Conservation (phyloP, 2,797 vertebrate species). For the Malacoraja senta region DNA sequence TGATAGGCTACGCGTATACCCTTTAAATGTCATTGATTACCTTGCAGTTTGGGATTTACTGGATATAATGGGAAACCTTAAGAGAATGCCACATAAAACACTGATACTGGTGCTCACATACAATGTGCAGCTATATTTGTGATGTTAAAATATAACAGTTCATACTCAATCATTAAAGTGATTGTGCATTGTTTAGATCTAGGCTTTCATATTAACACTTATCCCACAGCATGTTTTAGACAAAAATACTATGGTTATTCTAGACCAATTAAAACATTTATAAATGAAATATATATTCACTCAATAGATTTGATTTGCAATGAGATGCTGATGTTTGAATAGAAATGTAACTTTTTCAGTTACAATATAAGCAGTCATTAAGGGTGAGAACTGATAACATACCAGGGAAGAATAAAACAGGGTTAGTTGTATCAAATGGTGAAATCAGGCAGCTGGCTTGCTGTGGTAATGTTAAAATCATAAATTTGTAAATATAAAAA, state of each 20-base stretch:
- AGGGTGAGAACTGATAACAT: slow-evolving; percentile 43
- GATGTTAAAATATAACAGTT: slow-evolving; percentile 15
- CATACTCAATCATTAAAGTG: slow-evolving; percentile 27
- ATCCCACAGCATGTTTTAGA: slow-evolving; percentile 50
- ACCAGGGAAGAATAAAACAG: slow-evolving; percentile 72
- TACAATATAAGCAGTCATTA: slow-evolving; percentile 41
- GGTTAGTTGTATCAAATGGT: slow-evolving; percentile 69
- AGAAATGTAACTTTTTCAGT: slow-evolving; percentile 24
- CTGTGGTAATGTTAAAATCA: slow-evolving; percentile 78
- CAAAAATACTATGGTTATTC: slow-evolving; percentile 48
- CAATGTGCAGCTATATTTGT: slow-evolving; percentile 35
- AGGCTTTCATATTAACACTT: slow-evolving; percentile 51
- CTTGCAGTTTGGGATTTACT: slow-evolving; percentile 54
- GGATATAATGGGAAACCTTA: slow-evolving; percentile 60
- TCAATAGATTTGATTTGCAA: slow-evolving; percentile 37
- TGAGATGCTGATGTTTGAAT: slow-evolving; percentile 30
- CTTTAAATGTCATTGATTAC: slow-evolving; percentile 54
- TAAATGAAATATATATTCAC: slow-evolving; percentile 41
- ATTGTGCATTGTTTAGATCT: slow-evolving; percentile 26
- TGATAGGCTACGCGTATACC: slow-evolving; percentile 51
- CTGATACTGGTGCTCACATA: slow-evolving; percentile 71
- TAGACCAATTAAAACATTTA: slow-evolving; percentile 42
- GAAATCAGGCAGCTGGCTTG: slow-evolving; percentile 85
- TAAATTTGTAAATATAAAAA: slow-evolving; percentile 72
- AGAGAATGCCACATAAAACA: slow-evolving; percentile 50